Percentiles rank a stretch among this genome's conserved stretches.
phyloP scores from a whole-genome alignment of 2,797 vertebrate species.

The Etheostoma nigrum region DNA sequence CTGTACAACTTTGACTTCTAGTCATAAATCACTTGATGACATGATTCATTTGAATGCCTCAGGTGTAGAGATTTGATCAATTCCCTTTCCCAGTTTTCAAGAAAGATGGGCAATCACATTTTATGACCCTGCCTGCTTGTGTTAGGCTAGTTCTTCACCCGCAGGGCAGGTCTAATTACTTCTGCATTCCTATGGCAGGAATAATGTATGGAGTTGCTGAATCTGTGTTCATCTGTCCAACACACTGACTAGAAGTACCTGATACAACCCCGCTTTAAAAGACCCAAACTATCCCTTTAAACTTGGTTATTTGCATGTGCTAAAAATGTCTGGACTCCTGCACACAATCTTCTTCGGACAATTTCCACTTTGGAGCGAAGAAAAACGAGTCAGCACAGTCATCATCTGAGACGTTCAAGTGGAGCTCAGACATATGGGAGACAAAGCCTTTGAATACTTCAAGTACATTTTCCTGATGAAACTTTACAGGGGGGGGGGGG shows the following conservation, averaged over 20 bases:
- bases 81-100: neutral
- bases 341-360: conserved; percentile 1
- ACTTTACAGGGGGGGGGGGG: no score
- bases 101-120: neutral
- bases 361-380: conserved; percentile 1
- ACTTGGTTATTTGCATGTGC: neutral
- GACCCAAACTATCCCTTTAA: no score
- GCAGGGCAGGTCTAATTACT: conserved; percentile 2
- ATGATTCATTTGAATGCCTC: neutral
- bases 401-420: conserved; percentile 18
- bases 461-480: no score
- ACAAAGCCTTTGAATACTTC: neutral
- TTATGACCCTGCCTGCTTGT: no score
- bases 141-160: neutral
- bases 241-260: no score
- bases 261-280: no score
- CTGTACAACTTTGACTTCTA: neutral
- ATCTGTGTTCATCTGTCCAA: no score
- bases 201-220: no score
- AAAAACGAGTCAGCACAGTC: conserved; percentile 32
- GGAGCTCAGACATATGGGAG: conserved; percentile 51
- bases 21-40: neutral
- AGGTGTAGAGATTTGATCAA: neutral
- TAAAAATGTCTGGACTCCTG: conserved; percentile 4
- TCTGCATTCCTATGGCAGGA: neutral